Conservation (phyloP, 2,888 invertebrate genomes). For the Cosmia pyralina region DNA sequence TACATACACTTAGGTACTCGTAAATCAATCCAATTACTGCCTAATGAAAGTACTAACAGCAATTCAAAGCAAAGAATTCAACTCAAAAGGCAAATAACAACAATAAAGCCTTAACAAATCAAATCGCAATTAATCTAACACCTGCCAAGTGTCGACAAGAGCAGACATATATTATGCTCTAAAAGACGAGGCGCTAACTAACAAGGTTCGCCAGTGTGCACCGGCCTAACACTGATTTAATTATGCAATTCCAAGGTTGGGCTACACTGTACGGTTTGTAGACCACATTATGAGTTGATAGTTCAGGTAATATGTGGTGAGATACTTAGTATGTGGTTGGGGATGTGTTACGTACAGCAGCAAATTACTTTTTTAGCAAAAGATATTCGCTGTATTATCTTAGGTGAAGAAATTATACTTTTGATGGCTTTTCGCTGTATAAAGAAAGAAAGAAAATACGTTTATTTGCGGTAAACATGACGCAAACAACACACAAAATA, state of each 20-base stretch:
- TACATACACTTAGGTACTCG: neutral
- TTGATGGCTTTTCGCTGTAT: neutral
- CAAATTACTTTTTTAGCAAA: neutral
- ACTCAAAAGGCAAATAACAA: constrained; percentile 35
- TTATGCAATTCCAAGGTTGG: constrained; percentile 48
- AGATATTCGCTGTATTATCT: neutral
- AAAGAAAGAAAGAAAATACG: too few species aligned
- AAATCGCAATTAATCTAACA: constrained; percentile 45
- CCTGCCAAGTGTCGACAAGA: constrained; percentile 24
- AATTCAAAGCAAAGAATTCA: constrained; percentile 11
- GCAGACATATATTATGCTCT: constrained; percentile 31
- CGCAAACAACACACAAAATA: too few species aligned
- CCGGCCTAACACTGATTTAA: constrained; percentile 52
- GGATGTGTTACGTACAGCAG: neutral
- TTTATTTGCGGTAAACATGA: too few species aligned
- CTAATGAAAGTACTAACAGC: constrained; percentile 1
- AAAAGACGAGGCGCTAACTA: constrained; percentile 35
- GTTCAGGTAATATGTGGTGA: neutral
- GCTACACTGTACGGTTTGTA: constrained; percentile 18
- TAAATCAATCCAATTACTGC: constrained; percentile 8
- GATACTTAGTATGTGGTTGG: neutral
- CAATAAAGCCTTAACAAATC: constrained; percentile 50
- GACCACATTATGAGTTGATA: constrained; percentile 11
- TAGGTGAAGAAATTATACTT: neutral
- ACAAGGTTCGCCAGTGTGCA: constrained; percentile 32